Evolutionary conservation across 2,113 vertebrate species (phyloP).

Genomic region (Ictidomys tridecemlineatus): DNA sequence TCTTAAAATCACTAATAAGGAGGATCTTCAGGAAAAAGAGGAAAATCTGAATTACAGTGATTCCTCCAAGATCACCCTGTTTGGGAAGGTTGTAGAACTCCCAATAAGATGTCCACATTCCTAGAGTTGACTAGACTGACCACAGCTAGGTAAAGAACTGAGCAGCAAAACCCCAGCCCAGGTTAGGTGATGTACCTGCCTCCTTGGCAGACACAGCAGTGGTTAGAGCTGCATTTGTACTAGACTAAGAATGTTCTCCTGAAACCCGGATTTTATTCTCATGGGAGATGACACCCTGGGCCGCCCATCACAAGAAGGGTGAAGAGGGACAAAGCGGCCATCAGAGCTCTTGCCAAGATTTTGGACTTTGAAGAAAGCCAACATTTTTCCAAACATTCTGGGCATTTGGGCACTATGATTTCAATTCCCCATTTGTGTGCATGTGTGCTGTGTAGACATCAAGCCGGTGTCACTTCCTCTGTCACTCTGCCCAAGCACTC

Average conservation of each 20-base stretch:
- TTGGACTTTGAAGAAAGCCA: background rate
- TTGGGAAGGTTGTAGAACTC: background rate
- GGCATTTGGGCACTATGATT: no score
- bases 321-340: background rate
- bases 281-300: background rate
- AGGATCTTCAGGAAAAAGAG: constrained; percentile 49
- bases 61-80: background rate
- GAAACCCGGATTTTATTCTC: background rate
- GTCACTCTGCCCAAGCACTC: background rate
- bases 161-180: background rate
- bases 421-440: background rate
- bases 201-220: accelerated
- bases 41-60: background rate
- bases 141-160: background rate
- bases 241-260: background rate
- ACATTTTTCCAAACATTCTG: background rate
- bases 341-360: background rate
- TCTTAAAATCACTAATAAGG: constrained; percentile 56
- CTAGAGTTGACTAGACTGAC: background rate
- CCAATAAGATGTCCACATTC: background rate
- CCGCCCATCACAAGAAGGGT: background rate
- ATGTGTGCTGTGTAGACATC: background rate
- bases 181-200: background rate
- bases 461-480: background rate
- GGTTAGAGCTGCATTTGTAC: no score